A percentile compares a stretch with the other conserved stretches of the same genome.
Conservation (phyloP, 2,888 invertebrate species). For the Megalurothrips usitatus region DNA sequence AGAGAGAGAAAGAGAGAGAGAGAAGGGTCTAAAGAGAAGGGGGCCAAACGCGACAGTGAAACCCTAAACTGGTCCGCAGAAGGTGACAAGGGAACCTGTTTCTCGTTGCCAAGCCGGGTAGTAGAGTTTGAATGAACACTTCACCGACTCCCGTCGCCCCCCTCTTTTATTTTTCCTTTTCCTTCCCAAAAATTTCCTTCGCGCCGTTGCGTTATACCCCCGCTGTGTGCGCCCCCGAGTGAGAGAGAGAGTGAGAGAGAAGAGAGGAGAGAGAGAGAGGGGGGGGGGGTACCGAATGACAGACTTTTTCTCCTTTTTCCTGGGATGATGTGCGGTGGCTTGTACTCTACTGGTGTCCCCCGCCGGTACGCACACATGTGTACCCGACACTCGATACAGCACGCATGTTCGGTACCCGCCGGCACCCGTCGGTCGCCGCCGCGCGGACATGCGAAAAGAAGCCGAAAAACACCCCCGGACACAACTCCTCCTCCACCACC, state of each 20-base stretch:
- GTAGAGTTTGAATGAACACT: neutral
- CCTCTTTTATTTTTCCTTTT: neutral
- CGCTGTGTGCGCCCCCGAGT: neutral
- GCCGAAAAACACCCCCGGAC: neutral
- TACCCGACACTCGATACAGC: slow-evolving; percentile 5
- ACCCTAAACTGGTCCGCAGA: slow-evolving; percentile 5
- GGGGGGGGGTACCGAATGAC: no score
- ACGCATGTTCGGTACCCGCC: neutral
- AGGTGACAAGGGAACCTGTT: neutral
- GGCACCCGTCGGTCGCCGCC: no score
- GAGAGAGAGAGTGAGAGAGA: no score
- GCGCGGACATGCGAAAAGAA: neutral
- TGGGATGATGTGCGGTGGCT: neutral
- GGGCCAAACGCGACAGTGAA: neutral
- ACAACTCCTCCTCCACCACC: no score
- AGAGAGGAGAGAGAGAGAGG: no score
- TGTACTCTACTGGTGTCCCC: slow-evolving; percentile 16
- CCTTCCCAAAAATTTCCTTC: neutral
- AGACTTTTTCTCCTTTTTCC: neutral
- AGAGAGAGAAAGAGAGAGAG: neutral
- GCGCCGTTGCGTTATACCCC: neutral
- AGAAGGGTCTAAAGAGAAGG: neutral
- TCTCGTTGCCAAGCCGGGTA: neutral
- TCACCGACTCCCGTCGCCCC: neutral
- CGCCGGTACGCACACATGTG: neutral